Base-by-base conservation (phyloP, 2,888 invertebrate species). In the Digitonthophagus gazella region DNA sequence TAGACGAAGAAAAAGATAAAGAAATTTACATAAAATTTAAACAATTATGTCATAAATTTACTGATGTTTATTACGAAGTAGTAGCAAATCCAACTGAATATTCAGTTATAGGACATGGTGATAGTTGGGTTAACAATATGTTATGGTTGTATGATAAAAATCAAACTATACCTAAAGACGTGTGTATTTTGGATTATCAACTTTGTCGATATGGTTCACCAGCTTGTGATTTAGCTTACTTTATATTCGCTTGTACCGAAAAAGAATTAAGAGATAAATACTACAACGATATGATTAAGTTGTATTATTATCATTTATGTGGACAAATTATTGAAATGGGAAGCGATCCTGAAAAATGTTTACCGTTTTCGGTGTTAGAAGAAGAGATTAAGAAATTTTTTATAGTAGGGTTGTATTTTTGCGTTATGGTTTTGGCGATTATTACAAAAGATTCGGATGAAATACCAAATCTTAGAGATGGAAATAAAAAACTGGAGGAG, bases 231-330 rank as follows among this genome's bases (percentile, higher is more conserved):
- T 28, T 69, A 2, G 67, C 69, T 14, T 69, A 69, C 16, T 69
- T 69, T 58, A 56, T 69, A n/a, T 69, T 67, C 56, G 56, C 67
- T 15, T 67, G 56, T 20, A 67, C 69, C 3, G 57, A 63, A 5
- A 67, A 69, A 57, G 44, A 18, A 11, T 64, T 67, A 14, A 54
- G 66, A 3, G 65, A 69, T 15, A 14, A 56, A 54, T 57, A 57
- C 20, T 67, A 69, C 57, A 64, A 69, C 22, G 56, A 69, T 11
- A 22, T 67, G 16, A 69, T 69, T 2, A 56, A 28, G 8, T 54
- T 67, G n/a, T 81, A 81, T 71, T 74, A 81, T 69, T 66, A 76
- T 18, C 72, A 76, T 1, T 69, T 81, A 16, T 72, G 71, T 2
- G 71, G 71, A 1, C 71, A 69, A 66, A 68, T 79, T 1, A 55